Evolutionary conservation across 2,113 vertebrate species (phyloP), one percentile per base, ranked within the genome.

Genomic region (Anoplopoma fimbria): DNA sequence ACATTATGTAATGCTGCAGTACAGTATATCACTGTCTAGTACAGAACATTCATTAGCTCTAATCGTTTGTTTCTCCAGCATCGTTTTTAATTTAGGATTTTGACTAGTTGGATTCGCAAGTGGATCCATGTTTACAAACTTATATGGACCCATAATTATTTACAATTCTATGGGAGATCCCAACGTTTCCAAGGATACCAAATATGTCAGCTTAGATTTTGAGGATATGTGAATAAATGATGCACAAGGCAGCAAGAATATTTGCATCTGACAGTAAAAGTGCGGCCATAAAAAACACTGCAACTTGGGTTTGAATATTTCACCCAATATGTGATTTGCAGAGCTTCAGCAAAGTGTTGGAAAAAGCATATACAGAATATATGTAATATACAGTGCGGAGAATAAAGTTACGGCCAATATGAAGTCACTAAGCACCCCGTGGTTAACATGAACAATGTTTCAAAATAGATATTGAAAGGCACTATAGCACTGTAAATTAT

Each of bases 241-340:
- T 76, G 73, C 61, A 36, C 27, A 12, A 81, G 60, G 55, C 69
- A 61, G 81, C 27, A 12, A 53, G 31, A 63, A 38, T 38, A 62
- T 69, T 75, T 77, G 33, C 17, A 27, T 75, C 73, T 85, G 70
- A 85, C 75, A 42, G 79, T 17, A 87, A 81, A 27, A 15, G 7
- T 40, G 47, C 33, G 27, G 62, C 9, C 58, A 61, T 75, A 45
- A 40, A 75, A 81, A 51, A 40, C 47, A 17, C 53, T 55, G 1
- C 45, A 23, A 40, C n/a, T 53, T 27, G 25, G 58, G 19, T 70
- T 77, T 69, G 31, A 55, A 80, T 45, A 72, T 57, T 67, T 68
- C 19, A 53, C 33, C 74, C 45, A 25, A 21, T 29, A 17, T 47
- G 57, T 68, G 34, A 55, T 60, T 15, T 55, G 9, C 36, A 53